phyloP scores from a whole-genome alignment of 2,888 invertebrate genomes.

The Pollenia griseotomentosa region DNA sequence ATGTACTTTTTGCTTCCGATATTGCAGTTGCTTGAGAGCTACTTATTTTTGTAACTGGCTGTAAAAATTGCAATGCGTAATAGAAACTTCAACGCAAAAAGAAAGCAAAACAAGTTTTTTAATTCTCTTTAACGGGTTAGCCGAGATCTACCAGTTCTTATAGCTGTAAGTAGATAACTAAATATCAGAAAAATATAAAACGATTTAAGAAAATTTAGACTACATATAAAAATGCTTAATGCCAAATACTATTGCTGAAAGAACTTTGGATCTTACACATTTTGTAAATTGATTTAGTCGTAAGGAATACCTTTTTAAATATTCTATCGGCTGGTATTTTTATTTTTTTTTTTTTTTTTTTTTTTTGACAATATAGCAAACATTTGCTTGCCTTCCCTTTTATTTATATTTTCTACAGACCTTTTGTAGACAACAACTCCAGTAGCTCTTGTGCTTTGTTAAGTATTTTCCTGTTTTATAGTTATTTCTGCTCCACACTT shows the following conservation, averaged over 20 bases:
- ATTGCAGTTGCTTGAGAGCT: constrained; percentile 3
- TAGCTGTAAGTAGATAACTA: background rate
- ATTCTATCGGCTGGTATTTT: too few relatives aligned
- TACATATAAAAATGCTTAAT: too few relatives aligned
- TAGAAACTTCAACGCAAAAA: constrained; percentile 13
- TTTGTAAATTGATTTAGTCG: too few relatives aligned
- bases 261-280: too few relatives aligned
- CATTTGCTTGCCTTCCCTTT: too few relatives aligned
- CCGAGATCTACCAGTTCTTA: too few relatives aligned
- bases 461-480: constrained; percentile 4
- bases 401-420: too few relatives aligned
- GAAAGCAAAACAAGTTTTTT: constrained; percentile 62
- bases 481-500: constrained; percentile 8
- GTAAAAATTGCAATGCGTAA: constrained; percentile 53
- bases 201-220: background rate
- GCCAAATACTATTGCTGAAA: too few relatives aligned
- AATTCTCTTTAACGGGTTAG: constrained; percentile 51
- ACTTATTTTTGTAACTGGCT: constrained; percentile 36
- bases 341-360: too few relatives aligned
- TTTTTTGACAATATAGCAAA: too few relatives aligned
- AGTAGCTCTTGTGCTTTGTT: constrained; percentile 24
- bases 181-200: background rate
- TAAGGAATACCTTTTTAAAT: too few relatives aligned
- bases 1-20: background rate
- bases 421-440: background rate